Evolutionary conservation across 2,113 vertebrate species (phyloP), one percentile per base, ranked within the genome.

Genomic region (Triplophysa dalaica): DNA sequence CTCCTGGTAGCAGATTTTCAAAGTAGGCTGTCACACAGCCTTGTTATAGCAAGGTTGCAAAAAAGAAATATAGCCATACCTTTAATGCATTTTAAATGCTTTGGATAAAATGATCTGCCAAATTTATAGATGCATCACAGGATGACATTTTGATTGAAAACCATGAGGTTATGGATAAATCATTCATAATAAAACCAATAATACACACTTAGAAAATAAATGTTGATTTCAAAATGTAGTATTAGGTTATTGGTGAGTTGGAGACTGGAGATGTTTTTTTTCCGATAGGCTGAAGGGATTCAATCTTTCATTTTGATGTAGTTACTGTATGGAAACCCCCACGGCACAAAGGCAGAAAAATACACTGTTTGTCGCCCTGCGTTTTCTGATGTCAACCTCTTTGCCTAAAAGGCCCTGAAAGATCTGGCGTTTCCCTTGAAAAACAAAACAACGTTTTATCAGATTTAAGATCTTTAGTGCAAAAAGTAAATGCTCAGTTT

Each of bases 221-320:
- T 50, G 14, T 2, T 14, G 13, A 50, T 50, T 50, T 50, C 12
- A 14, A 2, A 50, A 11, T 52, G 56, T 56, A 56, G 26, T 56
- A 58, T 72, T 58, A 38, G 26, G 9, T 72, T 29, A 56, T 58
- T 38, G 29, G 26, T 52, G 45, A n/a, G 69, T 56, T 72, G 19
- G 56, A 33, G 13, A 54, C 22, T 7, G 33, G 33, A 33, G 54
- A 54, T 4, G 19, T 48, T n/a, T 73, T 29, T 29, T 56, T 24
- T 33, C 52, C 26, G 22, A 72, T 16, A 33, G 50, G 26, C 33
- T 8, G 17, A 72, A 33, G 26, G 26, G 50, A 56, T 72, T 60
- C n/a, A 43, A 22, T 73, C n/a, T 73, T 73, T 73, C 29, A 73
- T 73, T 73, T 41, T 58, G 54, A 73, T 58, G 70, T 41, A 41